These are phyloP conservation scores for Tipula unca DNA, from an alignment of 2,888 invertebrate genomes.

Conservation along the genomic window DNA sequence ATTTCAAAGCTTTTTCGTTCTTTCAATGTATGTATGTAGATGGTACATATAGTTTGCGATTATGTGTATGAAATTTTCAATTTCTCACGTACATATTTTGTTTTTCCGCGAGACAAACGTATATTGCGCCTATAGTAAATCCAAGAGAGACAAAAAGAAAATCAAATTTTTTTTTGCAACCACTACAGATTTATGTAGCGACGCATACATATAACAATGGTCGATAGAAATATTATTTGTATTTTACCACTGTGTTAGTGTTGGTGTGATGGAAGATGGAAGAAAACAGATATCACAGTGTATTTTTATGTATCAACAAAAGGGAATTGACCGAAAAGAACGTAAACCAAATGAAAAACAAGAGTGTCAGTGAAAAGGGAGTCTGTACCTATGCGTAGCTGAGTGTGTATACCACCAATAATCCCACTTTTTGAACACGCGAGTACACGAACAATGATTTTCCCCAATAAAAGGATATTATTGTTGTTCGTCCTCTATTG, in stretches of 20 bases:
- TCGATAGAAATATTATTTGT: neutral
- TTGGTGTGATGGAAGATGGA: neutral
- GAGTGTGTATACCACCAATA: neutral
- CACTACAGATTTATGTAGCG: neutral
- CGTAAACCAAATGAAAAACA: neutral
- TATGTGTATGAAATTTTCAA: neutral
- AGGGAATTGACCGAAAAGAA: conserved; percentile 18
- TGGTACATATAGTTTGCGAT: neutral
- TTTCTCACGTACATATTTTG: neutral
- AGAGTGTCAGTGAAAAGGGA: neutral
- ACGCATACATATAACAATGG: neutral
- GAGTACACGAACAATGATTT: neutral
- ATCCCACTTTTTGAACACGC: neutral
- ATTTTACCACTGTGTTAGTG: neutral
- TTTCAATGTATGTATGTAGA: too few relatives aligned
- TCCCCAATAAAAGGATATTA: neutral
- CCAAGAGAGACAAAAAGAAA: neutral
- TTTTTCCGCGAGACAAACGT: neutral
- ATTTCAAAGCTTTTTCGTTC: neutral
- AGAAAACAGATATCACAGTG: neutral
- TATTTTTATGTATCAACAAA: neutral
- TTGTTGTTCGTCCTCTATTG: neutral
- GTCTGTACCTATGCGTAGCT: neutral
- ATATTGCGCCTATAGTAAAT: neutral
- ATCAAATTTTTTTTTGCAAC: neutral